Conservation (phyloP, 2,888 invertebrate species). For the Eristalis tenax region DNA sequence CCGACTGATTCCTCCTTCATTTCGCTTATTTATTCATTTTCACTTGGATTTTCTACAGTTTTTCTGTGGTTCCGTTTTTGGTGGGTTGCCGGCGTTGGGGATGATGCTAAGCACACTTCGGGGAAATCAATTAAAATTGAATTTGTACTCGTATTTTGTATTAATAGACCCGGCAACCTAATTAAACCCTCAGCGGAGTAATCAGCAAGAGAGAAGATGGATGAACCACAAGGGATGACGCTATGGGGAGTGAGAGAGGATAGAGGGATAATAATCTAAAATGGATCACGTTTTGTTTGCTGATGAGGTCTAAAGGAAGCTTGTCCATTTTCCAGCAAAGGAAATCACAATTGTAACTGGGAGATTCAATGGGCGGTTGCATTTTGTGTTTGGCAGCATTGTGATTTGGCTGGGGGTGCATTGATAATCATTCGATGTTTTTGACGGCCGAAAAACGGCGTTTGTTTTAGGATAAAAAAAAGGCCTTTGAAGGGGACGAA, state of each 20-base stretch:
- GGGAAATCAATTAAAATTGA: slow-evolving; percentile 56
- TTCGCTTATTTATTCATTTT: slow-evolving; percentile 14
- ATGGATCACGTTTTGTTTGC: not conserved
- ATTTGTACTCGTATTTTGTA: slow-evolving; percentile 32
- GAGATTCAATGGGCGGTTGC: not conserved
- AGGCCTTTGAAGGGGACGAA: too few species aligned
- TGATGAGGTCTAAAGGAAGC: not conserved
- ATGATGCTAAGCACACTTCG: slow-evolving; percentile 24
- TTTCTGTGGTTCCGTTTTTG: not conserved
- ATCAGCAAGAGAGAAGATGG: slow-evolving; percentile 3
- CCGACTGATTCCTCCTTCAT: slow-evolving; percentile 15
- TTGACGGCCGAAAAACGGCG: not conserved
- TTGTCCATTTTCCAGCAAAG: not conserved
- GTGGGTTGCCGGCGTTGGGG: not conserved
- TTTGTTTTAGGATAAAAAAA: not conserved
- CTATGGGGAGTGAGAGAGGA: not conserved
- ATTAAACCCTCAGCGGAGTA: slow-evolving; percentile 39
- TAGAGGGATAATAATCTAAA: not conserved
- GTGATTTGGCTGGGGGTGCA: too few species aligned
- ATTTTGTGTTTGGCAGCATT: too few species aligned
- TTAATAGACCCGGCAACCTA: slow-evolving; percentile 26
- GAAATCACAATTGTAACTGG: not conserved
- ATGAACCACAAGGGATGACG: not conserved
- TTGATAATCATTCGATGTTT: not conserved
- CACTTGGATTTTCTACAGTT: slow-evolving; percentile 6